phyloP scores from a whole-genome alignment of 2,113 vertebrate genomes.

The Esox niger region DNA sequence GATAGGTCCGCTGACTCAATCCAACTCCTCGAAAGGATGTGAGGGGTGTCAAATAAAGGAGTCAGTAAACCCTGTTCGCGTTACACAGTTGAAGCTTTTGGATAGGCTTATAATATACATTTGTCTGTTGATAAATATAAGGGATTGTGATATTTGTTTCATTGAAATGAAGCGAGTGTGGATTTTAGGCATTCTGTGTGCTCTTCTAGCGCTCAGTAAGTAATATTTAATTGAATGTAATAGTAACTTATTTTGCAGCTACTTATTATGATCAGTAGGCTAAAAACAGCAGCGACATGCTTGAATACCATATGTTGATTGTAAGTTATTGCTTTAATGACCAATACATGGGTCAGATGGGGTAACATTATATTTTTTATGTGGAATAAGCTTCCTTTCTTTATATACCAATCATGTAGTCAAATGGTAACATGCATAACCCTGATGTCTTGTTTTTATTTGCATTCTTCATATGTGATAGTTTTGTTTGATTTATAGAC shows the following conservation, averaged over 20 bases:
- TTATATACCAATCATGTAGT: too few species aligned
- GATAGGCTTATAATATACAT: too few species aligned
- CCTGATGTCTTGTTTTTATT: background rate
- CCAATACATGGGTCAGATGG: background rate
- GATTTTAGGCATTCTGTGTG: constrained; percentile 15
- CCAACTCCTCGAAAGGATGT: background rate
- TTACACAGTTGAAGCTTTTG: background rate
- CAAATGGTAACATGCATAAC: background rate
- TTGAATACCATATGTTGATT: background rate
- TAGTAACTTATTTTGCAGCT: background rate
- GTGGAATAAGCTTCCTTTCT: background rate
- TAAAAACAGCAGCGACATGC: background rate
- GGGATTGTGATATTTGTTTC: background rate
- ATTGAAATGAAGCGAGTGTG: constrained; percentile 28
- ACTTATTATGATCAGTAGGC: background rate
- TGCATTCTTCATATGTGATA: background rate
- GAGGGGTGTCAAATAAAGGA: background rate
- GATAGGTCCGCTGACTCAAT: background rate
- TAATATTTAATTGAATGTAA: background rate
- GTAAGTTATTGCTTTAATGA: background rate
- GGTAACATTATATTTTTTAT: too few species aligned
- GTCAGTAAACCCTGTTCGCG: background rate
- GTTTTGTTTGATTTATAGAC: background rate
- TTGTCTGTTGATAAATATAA: background rate
- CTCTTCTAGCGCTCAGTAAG: constrained; percentile 29